Base-by-base conservation (phyloP, 2,797 vertebrate genomes). In the Odontamblyopus lacepedii region DNA sequence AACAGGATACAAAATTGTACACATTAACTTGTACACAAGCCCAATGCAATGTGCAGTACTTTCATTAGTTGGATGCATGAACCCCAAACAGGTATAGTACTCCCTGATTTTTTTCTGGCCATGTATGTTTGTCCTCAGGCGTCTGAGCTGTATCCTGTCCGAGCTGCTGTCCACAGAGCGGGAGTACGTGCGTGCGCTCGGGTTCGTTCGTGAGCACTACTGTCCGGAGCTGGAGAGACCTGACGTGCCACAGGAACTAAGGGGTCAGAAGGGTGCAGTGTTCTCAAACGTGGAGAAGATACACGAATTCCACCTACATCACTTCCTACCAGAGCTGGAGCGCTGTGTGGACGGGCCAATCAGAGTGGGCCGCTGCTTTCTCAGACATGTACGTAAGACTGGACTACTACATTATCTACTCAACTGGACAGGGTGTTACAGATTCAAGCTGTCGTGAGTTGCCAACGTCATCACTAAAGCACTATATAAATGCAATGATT, bases 261-360 rank as follows among this genome's bases (percentile, higher is more conserved):
- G 95, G 65, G 95, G 95, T 70, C 95, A 95, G 78, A 92, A 93
- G 75, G 94, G 92, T 29, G 89, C 82, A 80, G 88, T 95, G 78
- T 95, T 95, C 15, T 94, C 94, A 16, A 95, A 95, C 85, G 78
- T 95, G 69, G 95, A 95, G 73, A 95, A 95, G 69, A 93, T 95
- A 27, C 90, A 93, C 15, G 94, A 95, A 80, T 95, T 95, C 81
- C 95, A 95, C 83, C 88, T 81, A 9, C 95, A 93, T 75, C 80
- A 93, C 69, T 95, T 95, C 76, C 82, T 94, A 18, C 83, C 89
- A 26, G 94, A 95, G 78, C 72, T 95, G 77, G 92, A 95, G 78
- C 81, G 80, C 76, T 93, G 94, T 61, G 57, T 91, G 79, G 81
- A 73, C 0, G 93, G 95, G 18, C 94, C 94, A 15, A 88, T 93